Conservation (phyloP, 1,140 invertebrate species). For the Brachionus rubens region DNA sequence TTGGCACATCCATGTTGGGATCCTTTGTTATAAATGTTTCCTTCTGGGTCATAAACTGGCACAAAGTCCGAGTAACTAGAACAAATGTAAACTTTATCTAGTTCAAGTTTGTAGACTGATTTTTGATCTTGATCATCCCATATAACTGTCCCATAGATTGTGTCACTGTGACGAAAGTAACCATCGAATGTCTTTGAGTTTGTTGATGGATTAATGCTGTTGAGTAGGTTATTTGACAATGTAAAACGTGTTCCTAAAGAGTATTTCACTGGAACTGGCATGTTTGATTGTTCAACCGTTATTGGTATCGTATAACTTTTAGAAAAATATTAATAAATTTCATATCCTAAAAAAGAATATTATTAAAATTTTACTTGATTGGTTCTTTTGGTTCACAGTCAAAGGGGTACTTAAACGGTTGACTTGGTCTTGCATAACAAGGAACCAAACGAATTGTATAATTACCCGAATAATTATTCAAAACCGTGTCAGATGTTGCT, state of each 20-base stretch:
- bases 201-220: slow-evolving; percentile 55
- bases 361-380: slow-evolving; percentile 47
- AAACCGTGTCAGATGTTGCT: slow-evolving; percentile 57
- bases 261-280: slow-evolving; percentile 61
- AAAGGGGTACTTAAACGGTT: slow-evolving; percentile 50
- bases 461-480: slow-evolving; percentile 60
- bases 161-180: slow-evolving; percentile 53
- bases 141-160: slow-evolving; percentile 61
- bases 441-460: slow-evolving; percentile 61
- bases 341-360: too few relatives aligned
- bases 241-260: slow-evolving; percentile 62
- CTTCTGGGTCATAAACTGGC: slow-evolving; percentile 62
- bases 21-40: slow-evolving; percentile 59
- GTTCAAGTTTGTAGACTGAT: slow-evolving; percentile 57
- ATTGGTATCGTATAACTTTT: slow-evolving; percentile 59
- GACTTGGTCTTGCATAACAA: slow-evolving; percentile 57
- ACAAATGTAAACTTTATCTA: slow-evolving; percentile 62
- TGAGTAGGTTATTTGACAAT: slow-evolving; percentile 58
- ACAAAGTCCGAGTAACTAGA: slow-evolving; percentile 61
- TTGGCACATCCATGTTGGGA: slow-evolving; percentile 63
- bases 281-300: slow-evolving; percentile 61
- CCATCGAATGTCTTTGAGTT: slow-evolving; percentile 53
- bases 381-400: slow-evolving; percentile 24
- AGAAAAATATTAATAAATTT: neutral
- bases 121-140: slow-evolving; percentile 62